phyloP scores from a whole-genome alignment of 1,140 invertebrate genomes.

The Dreissena polymorpha region DNA sequence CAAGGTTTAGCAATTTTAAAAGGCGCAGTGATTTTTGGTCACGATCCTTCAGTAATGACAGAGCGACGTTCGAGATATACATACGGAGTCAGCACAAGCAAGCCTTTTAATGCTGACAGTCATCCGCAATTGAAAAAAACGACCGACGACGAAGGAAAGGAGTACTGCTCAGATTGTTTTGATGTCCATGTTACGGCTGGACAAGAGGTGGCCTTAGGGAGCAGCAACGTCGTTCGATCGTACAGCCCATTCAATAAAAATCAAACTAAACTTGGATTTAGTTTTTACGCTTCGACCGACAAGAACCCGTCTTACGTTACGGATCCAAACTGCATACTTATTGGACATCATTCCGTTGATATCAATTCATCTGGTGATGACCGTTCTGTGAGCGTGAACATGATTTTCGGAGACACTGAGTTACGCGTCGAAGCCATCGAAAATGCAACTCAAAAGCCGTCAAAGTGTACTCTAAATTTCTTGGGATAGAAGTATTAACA shows the following conservation, averaged over 20 bases:
- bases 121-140: conserved; percentile 21
- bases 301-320: conserved; percentile 14
- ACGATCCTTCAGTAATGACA: background rate
- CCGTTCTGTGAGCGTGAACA: background rate
- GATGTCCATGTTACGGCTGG: conserved; percentile 31
- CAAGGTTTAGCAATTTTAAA: conserved; percentile 10
- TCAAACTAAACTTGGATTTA: conserved; percentile 1
- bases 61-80: conserved; percentile 32
- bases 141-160: conserved; percentile 10
- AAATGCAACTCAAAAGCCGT: conserved; percentile 23
- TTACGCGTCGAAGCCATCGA: conserved; percentile 30
- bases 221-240: conserved; percentile 1
- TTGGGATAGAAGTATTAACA: conserved; percentile 5
- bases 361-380: background rate
- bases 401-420: conserved; percentile 41
- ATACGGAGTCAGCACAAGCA: conserved; percentile 36
- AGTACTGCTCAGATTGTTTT: conserved; percentile 43
- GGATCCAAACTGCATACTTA: conserved; percentile 21
- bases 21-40: conserved; percentile 41
- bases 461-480: conserved; percentile 28
- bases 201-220: conserved; percentile 18
- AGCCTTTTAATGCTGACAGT: conserved; percentile 28
- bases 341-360: conserved; percentile 28
- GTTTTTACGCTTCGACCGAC: conserved; percentile 25
- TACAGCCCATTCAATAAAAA: conserved; percentile 23